Evolutionary conservation across 2,797 vertebrate genomes (phyloP).

Genomic region (Periparus ater): DNA sequence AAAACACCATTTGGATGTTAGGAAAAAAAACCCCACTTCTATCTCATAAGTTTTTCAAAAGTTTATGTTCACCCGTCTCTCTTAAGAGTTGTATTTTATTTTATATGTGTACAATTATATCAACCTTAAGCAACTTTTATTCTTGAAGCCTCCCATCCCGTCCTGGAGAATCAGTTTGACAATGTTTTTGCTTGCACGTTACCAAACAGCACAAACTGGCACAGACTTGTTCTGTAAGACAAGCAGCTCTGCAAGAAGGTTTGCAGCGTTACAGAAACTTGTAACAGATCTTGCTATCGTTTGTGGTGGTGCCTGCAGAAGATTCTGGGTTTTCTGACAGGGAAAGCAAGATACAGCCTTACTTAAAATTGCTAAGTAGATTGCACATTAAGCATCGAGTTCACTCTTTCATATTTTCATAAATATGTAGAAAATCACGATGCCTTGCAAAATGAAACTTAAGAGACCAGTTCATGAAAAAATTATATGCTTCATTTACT

Average conservation of each 20-base stretch:
- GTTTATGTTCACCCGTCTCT: neutral
- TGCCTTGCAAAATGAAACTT: slow-evolving; percentile 65
- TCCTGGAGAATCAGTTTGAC: neutral
- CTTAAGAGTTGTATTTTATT: neutral
- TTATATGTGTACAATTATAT: too few relatives aligned
- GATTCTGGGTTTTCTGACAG: neutral
- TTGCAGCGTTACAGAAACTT: neutral
- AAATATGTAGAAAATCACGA: slow-evolving; percentile 55
- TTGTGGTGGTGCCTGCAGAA: neutral
- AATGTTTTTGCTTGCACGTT: neutral
- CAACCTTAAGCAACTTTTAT: neutral
- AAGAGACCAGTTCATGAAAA: slow-evolving; percentile 64
- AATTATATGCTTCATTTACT: slow-evolving; percentile 67
- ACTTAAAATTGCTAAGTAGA: neutral
- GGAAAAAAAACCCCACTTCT: neutral
- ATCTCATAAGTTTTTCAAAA: neutral
- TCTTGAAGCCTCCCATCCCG: neutral
- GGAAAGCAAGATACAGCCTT: neutral
- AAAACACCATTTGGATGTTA: neutral
- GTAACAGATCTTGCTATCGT: neutral
- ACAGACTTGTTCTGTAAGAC: neutral
- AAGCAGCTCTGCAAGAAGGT: neutral
- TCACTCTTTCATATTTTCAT: slow-evolving; percentile 40
- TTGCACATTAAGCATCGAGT: neutral
- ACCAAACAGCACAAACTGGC: neutral